Percentiles rank a stretch among this genome's conserved stretches.
These are phyloP conservation scores for Lycodopsis pacificus DNA, from an alignment of 2,797 vertebrate species.

Conservation along the genomic window DNA sequence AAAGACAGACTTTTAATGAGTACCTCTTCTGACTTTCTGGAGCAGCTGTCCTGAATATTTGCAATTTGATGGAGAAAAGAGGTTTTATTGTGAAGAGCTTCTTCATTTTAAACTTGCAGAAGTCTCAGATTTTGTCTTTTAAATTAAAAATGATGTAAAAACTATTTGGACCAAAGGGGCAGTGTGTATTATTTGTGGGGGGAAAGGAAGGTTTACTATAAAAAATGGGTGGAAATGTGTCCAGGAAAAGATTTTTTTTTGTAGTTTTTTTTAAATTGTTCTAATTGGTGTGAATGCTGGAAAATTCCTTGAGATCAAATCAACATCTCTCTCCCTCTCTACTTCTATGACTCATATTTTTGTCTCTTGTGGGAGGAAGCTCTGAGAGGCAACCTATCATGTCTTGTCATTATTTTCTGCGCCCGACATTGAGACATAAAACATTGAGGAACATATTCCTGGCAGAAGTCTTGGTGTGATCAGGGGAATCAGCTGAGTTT, in stretches of 20 bases:
- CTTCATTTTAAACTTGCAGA: slow-evolving; percentile 18
- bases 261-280: background rate
- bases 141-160: background rate
- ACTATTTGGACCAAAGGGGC: background rate
- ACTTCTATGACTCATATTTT: slow-evolving; percentile 74
- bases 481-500: slow-evolving; percentile 66
- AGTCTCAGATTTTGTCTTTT: slow-evolving; percentile 18
- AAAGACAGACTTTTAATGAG: slow-evolving; percentile 35
- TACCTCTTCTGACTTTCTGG: slow-evolving; percentile 27
- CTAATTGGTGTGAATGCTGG: background rate
- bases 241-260: background rate
- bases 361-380: slow-evolving; percentile 52
- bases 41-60: slow-evolving; percentile 32
- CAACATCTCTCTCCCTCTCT: slow-evolving; percentile 9
- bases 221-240: background rate
- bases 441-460: slow-evolving; percentile 63
- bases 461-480: slow-evolving; percentile 63
- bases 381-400: slow-evolving; percentile 65
- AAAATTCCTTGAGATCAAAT: slow-evolving; percentile 40
- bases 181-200: no score
- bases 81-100: background rate
- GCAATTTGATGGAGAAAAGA: background rate
- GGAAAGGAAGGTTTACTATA: no score
- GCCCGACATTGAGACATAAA: slow-evolving; percentile 59
- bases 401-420: slow-evolving; percentile 66